phyloP scores from a whole-genome alignment of 2,113 vertebrate genomes.

The Hypocryptadius cinnamomeus region DNA sequence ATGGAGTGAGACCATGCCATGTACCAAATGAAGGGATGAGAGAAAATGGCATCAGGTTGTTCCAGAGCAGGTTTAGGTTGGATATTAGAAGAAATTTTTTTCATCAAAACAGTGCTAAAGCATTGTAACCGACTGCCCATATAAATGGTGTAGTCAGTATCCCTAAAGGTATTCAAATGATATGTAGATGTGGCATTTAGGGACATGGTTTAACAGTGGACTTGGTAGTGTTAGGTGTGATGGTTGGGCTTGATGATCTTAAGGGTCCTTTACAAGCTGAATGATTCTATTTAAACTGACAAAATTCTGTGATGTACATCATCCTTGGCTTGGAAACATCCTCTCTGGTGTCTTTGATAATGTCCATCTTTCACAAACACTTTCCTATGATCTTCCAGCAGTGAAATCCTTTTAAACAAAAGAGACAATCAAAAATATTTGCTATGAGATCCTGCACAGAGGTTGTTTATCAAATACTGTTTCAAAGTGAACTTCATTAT shows the following conservation, averaged over 20 bases:
- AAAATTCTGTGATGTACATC: background rate
- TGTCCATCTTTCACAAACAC: background rate
- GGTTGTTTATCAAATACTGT: background rate
- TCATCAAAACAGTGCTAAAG: background rate
- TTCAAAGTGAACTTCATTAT: slow-evolving; percentile 30
- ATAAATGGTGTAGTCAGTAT: background rate
- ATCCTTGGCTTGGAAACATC: background rate
- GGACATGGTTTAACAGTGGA: background rate
- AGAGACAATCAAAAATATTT: background rate
- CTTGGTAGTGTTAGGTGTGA: background rate
- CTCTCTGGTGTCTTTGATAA: background rate
- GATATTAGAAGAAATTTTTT: background rate
- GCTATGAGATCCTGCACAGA: background rate
- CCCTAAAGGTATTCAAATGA: background rate
- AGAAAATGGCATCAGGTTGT: background rate
- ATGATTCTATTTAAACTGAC: background rate
- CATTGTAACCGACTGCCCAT: fast-evolving
- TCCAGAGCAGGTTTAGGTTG: background rate
- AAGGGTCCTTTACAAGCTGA: background rate
- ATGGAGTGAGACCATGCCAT: fast-evolving
- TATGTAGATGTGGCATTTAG: background rate
- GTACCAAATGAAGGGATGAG: background rate
- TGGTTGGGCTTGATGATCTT: background rate
- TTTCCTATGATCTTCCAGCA: background rate
- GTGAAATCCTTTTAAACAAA: background rate